phyloP scores from a whole-genome alignment of 2,888 invertebrate species.

The Polymixis lichenea region DNA sequence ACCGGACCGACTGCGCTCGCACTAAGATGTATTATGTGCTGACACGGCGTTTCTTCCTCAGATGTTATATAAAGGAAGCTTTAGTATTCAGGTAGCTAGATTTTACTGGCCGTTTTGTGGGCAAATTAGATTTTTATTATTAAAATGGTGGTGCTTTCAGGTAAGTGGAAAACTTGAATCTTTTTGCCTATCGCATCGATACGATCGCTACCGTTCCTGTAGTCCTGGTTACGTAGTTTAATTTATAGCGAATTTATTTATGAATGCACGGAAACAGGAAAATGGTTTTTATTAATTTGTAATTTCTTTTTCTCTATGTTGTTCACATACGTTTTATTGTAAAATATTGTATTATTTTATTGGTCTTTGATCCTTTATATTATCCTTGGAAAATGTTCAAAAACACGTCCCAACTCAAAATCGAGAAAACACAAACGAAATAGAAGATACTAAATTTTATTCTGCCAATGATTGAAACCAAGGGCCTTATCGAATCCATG shows the following conservation, averaged over 20 bases:
- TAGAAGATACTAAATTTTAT: slow-evolving; percentile 78
- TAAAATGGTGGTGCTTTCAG: slow-evolving; percentile 54
- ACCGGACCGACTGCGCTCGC: slow-evolving; percentile 61
- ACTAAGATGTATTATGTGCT: slow-evolving; percentile 61
- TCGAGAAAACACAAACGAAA: slow-evolving; percentile 75
- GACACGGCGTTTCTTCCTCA: slow-evolving; percentile 50
- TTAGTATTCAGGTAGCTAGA: slow-evolving; percentile 56
- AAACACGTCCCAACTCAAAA: slow-evolving; percentile 66
- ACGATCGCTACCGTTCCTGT: slow-evolving; percentile 30
- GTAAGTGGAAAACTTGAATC: slow-evolving; percentile 51
- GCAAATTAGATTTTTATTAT: slow-evolving; percentile 61
- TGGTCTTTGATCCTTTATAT: slow-evolving; percentile 2
- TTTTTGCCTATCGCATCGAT: slow-evolving; percentile 49
- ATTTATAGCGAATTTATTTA: slow-evolving; percentile 35
- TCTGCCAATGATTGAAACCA: slow-evolving; percentile 81
- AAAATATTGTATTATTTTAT: slow-evolving; percentile 19
- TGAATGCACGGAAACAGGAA: slow-evolving; percentile 5
- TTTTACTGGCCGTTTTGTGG: slow-evolving; percentile 56
- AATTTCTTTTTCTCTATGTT: background rate
- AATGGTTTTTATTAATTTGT: slow-evolving; percentile 6
- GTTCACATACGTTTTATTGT: background rate
- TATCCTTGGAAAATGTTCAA: slow-evolving; percentile 51
- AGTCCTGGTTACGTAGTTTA: slow-evolving; percentile 31
- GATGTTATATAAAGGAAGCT: slow-evolving; percentile 49
- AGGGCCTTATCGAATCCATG: slow-evolving; percentile 75